These are phyloP conservation scores for Daubentonia madagascariensis DNA, from an alignment of 2,113 vertebrate genomes.

Conservation along the genomic window DNA sequence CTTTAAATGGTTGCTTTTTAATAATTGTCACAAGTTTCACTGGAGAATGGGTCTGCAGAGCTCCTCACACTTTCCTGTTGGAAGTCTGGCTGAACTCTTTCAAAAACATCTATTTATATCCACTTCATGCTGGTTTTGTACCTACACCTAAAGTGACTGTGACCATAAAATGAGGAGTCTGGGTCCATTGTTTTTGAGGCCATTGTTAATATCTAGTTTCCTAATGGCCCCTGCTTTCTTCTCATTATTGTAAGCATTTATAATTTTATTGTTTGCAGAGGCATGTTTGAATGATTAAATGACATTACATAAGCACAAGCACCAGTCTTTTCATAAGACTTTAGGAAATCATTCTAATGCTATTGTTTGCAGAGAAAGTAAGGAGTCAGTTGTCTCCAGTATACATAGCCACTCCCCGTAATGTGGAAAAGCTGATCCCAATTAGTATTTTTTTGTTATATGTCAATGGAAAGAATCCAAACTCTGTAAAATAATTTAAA, in stretches of 20 bases:
- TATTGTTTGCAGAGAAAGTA: not conserved
- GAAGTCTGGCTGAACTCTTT: not conserved
- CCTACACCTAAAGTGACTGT: no score
- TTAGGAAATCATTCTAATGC: not conserved
- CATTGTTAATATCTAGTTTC: not conserved
- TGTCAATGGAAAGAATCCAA: no score
- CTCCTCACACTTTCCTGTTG: not conserved
- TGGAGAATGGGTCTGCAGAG: not conserved
- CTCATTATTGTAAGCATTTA: not conserved
- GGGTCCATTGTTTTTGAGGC: not conserved
- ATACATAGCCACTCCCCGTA: no score
- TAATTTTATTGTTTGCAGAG: not conserved
- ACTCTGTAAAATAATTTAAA: no score
- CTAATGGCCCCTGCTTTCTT: not conserved
- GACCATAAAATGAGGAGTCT: not conserved
- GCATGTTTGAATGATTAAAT: not conserved
- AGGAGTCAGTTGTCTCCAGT: fast-evolving
- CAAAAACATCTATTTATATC: not conserved
- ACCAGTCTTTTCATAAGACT: no score
- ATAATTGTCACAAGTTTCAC: not conserved
- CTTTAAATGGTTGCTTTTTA: not conserved
- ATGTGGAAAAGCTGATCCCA: not conserved
- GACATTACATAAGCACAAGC: not conserved
- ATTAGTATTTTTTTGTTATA: not conserved
- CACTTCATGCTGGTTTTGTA: not conserved